Evolutionary conservation across 2,888 invertebrate genomes (phyloP), one percentile per base, ranked within the genome.

Genomic region (Schizaphis graminum): DNA sequence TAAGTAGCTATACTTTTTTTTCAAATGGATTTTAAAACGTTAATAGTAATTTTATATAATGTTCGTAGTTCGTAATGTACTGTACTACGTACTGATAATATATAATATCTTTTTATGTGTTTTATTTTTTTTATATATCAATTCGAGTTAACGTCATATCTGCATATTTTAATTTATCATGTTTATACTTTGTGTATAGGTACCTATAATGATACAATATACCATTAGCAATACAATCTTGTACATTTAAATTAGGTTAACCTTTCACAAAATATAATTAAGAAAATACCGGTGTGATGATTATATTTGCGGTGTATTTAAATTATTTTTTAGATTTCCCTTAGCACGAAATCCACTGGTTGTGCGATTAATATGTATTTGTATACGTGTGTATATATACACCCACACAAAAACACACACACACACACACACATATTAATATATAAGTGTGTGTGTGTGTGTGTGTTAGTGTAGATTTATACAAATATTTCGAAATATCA

Each of bases 201-300:
- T n/a, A 53, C 21, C 77, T 77, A 35, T 88, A 53, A 49, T 49
- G 10, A 77, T n/a, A 91, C 24, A 35, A 90, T 5, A 47, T 35
- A 77, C 41, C 53, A 49, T 16, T 53, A 67, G 49, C 16, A 26
- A 8, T 53, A 21, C 53, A 85, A 61, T 61, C 47, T 67, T 67
- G 44, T n/a, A 44, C 24, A 24, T 86, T 86, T n/a, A n/a, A 85
- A 91, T 85, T 44, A 5, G 41, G 28, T 91, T n/a, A 47, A 44
- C 91, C 85, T 91, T 91, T 91, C 85, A 86, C 44, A 86, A 91
- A 57, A 86, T n/a, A 24, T 91, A 86, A 86, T 44, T 41, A 57
- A 56, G 44, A 85, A 61, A 57, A 41, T 26, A 49, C 24, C 26
- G n/a, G 28, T 85, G 44, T 24, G 10, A 92, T 35, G 47, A 87